Evolutionary conservation across 2,888 invertebrate genomes (phyloP).

Genomic region (Apamea anceps): DNA sequence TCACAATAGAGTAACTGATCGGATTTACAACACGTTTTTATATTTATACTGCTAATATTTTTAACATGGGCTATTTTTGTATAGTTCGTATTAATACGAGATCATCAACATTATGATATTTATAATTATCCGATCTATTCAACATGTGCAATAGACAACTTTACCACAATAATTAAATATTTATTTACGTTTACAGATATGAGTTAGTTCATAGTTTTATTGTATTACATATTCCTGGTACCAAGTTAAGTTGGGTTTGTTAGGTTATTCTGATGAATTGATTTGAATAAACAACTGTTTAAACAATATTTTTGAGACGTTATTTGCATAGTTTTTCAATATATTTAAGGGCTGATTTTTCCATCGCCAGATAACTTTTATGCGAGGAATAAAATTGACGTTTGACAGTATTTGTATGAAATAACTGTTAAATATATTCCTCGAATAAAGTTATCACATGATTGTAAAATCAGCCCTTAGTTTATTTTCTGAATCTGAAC

Average conservation of each 20-base stretch:
- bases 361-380: too few relatives aligned
- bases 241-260: slow-evolving; percentile 4
- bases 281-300: slow-evolving; percentile 11
- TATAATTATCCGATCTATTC: not conserved
- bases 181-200: slow-evolving; percentile 2
- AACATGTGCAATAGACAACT: slow-evolving; percentile 29
- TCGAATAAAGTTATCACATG: too few relatives aligned
- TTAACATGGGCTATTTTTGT: not conserved
- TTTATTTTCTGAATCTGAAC: not conserved
- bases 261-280: slow-evolving; percentile 3
- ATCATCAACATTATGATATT: not conserved
- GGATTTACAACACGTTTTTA: not conserved
- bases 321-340: not conserved
- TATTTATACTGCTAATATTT: not conserved
- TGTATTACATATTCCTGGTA: slow-evolving; percentile 13
- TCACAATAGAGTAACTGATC: slow-evolving; percentile 20
- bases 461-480: too few relatives aligned
- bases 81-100: not conserved
- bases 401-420: too few relatives aligned
- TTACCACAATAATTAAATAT: slow-evolving; percentile 11
- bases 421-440: too few relatives aligned
- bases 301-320: not conserved
- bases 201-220: slow-evolving; percentile 17
- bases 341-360: not conserved
- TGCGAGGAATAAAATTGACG: too few relatives aligned